phyloP scores from a whole-genome alignment of 2,888 invertebrate species.

The Gandaritis pyraliata region DNA sequence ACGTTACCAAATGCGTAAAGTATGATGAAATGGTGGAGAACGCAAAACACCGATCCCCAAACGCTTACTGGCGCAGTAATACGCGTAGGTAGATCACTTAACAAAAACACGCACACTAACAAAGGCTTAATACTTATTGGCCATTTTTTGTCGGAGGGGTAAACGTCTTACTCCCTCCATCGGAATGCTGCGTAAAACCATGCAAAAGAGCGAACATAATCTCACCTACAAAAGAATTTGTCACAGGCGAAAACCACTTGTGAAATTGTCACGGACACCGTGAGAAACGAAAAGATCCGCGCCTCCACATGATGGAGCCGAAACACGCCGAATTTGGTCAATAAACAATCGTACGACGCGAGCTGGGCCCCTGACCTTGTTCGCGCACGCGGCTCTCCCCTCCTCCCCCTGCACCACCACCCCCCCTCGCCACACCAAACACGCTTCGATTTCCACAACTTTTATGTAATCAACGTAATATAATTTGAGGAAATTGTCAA shows the following conservation, averaged over 20 bases:
- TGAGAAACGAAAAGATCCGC: conserved; percentile 40
- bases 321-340: conserved; percentile 54
- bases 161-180: not conserved
- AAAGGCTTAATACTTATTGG: conserved; percentile 1
- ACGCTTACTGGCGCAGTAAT: not conserved
- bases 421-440: conserved; percentile 50
- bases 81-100: not conserved
- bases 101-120: conserved; percentile 9
- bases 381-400: conserved; percentile 56
- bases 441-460: conserved; percentile 66
- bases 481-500: conserved; percentile 41
- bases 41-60: not conserved
- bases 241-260: conserved; percentile 13
- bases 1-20: not conserved
- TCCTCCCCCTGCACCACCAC: conserved; percentile 45
- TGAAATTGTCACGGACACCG: conserved; percentile 30
- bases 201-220: conserved; percentile 2
- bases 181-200: not conserved
- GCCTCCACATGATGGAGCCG: conserved; percentile 30
- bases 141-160: conserved; percentile 2
- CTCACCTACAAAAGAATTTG: conserved; percentile 7
- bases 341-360: conserved; percentile 47
- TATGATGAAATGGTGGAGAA: conserved; percentile 1
- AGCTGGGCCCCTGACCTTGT: conserved; percentile 77
- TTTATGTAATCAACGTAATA: conserved; percentile 62